Percentiles rank a stretch among this genome's conserved stretches.
Evolutionary conservation across 1,140 invertebrate species (phyloP).

Genomic region (Brachionus angularis): DNA sequence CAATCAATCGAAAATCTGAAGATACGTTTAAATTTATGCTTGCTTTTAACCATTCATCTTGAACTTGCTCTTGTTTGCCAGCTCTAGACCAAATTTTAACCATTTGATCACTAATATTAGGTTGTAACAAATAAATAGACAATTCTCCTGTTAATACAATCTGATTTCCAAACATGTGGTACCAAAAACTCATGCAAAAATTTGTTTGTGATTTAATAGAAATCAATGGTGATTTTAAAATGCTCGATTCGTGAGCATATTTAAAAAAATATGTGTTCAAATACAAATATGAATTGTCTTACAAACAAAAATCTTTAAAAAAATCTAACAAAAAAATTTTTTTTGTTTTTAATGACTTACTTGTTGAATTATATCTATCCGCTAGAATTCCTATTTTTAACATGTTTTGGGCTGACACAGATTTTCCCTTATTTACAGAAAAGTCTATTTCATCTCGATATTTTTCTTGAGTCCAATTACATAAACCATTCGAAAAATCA

Average conservation of each 20-base stretch:
- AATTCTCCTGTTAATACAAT: slow-evolving; percentile 11
- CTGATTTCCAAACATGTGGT: slow-evolving; percentile 22
- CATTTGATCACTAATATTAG: background rate
- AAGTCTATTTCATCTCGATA: slow-evolving; percentile 24
- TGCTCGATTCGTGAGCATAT: background rate
- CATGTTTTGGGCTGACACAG: background rate
- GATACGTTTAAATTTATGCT: background rate
- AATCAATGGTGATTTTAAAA: slow-evolving; percentile 24
- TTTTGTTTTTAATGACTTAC: too few species aligned
- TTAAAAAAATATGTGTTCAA: slow-evolving; percentile 7
- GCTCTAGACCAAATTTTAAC: slow-evolving; percentile 39
- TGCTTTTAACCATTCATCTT: slow-evolving; percentile 5
- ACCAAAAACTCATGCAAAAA: slow-evolving; percentile 31
- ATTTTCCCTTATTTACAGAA: slow-evolving; percentile 6
- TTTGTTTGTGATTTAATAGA: background rate
- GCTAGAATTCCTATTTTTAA: background rate
- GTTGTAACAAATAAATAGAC: slow-evolving; percentile 1
- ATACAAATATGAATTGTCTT: background rate
- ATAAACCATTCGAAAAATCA: slow-evolving; percentile 3
- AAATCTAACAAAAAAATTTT: too few species aligned
- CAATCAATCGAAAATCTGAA: slow-evolving; percentile 4
- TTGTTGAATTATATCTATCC: background rate
- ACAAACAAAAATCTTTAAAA: background rate
- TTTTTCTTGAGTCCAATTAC: slow-evolving; percentile 22
- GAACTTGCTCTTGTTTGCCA: background rate